Conservation (phyloP, 2,113 vertebrate genomes). For the Synodontis membranacea region DNA sequence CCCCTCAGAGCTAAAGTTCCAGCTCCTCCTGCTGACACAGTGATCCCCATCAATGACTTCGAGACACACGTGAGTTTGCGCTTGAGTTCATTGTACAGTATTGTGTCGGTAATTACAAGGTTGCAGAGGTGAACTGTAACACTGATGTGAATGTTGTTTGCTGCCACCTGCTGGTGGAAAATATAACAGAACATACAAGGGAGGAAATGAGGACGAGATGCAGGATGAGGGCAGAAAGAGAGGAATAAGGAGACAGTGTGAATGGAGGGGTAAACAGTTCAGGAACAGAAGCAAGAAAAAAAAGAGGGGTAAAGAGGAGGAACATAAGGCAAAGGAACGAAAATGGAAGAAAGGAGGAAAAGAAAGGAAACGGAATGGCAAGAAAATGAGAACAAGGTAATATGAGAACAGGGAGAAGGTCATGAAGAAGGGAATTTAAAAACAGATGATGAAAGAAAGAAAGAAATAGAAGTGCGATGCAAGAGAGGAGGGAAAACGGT, state of each 20-base stretch:
- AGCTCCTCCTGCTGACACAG: conserved; percentile 62
- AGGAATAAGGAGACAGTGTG: background rate
- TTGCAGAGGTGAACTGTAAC: conserved; percentile 34
- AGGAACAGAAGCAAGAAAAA: background rate
- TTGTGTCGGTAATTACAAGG: background rate
- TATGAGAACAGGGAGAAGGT: background rate
- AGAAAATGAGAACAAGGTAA: background rate
- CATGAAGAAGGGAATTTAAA: background rate
- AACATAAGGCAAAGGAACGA: background rate
- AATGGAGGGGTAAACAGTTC: background rate
- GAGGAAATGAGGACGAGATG: background rate
- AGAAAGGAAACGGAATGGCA: background rate
- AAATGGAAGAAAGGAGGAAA: background rate
- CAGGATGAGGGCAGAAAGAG: background rate
- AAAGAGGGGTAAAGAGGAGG: background rate
- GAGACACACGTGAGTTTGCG: conserved; percentile 83
- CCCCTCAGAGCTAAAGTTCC: conserved; percentile 46
- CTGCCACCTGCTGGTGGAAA: conserved; percentile 49
- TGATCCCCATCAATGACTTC: conserved; percentile 85
- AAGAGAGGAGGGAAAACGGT: background rate
- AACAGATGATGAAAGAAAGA: background rate
- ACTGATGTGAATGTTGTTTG: conserved; percentile 9
- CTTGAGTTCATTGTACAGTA: background rate
- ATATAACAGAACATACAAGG: background rate
- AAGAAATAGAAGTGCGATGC: background rate